These are phyloP conservation scores for Galeopsomyia nigrocyanea DNA, from an alignment of 2,888 invertebrate species.

Conservation along the genomic window DNA sequence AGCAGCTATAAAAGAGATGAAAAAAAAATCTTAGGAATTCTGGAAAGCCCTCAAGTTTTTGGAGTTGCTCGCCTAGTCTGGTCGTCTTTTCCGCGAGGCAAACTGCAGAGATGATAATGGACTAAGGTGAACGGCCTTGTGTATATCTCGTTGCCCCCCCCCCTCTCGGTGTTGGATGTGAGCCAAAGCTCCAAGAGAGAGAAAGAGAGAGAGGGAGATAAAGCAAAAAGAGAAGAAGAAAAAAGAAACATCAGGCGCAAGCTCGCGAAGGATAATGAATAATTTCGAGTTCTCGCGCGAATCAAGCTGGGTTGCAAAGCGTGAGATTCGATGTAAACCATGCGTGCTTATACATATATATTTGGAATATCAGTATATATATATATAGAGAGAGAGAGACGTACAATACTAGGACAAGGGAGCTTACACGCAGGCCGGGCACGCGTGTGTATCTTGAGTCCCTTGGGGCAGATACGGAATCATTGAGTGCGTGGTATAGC, in stretches of 20 bases:
- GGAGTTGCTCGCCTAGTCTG: no score
- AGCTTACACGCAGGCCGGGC: no score
- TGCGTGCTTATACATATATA: background rate
- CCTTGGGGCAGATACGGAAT: no score
- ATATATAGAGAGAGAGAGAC: no score
- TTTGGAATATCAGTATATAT: background rate
- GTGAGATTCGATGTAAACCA: background rate
- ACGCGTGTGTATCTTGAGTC: background rate
- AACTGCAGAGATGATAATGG: background rate
- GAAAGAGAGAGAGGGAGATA: background rate
- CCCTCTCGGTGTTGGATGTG: slow-evolving; percentile 9
- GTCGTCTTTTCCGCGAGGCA: background rate
- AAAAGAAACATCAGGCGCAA: background rate
- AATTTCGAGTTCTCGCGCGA: slow-evolving; percentile 3
- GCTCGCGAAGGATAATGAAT: slow-evolving; percentile 29
- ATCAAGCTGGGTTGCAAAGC: slow-evolving; percentile 31
- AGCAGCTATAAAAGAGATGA: no score
- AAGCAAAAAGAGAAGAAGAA: slow-evolving; percentile 1
- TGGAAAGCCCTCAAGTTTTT: no score
- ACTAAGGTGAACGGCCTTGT: slow-evolving; percentile 1
- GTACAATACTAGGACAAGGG: no score
- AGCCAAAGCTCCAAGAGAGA: slow-evolving; percentile 6
- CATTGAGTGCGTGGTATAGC: background rate
- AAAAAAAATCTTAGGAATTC: no score
- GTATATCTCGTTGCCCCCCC: background rate